Conservation (phyloP, 1,140 invertebrate genomes). For the Episyrphus balteatus region DNA sequence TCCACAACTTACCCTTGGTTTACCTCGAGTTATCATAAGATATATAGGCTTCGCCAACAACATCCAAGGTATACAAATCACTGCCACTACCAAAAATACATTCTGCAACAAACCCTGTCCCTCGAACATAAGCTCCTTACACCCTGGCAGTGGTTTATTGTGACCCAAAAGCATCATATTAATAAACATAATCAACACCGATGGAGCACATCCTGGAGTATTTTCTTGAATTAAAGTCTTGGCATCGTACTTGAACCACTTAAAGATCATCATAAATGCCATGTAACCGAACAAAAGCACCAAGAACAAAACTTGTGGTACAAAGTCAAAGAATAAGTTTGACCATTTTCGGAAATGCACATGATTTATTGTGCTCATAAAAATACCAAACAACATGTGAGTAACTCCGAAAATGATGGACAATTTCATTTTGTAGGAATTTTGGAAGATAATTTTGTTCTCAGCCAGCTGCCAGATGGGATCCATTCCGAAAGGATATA, state of each 20-base stretch:
- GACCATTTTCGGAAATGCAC: constrained; percentile 66
- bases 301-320: constrained; percentile 88
- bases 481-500: constrained; percentile 78
- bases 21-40: constrained; percentile 24
- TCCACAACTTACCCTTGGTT: background rate
- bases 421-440: constrained; percentile 98
- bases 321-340: constrained; percentile 80
- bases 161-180: constrained; percentile 73
- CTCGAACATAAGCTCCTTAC: constrained; percentile 62
- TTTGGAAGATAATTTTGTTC: constrained; percentile 91
- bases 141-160: constrained; percentile 40
- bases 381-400: constrained; percentile 95
- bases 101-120: constrained; percentile 60
- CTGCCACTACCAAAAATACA: constrained; percentile 58
- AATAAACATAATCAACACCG: constrained; percentile 80
- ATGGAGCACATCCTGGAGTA: constrained; percentile 65
- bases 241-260: constrained; percentile 70
- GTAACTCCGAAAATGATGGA: constrained; percentile 91
- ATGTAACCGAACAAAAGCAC: constrained; percentile 88
- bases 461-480: constrained; percentile 79
- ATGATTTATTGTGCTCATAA: constrained; percentile 80
- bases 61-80: constrained; percentile 86
- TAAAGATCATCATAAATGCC: constrained; percentile 82
- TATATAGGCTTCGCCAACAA: constrained; percentile 81
- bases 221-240: constrained; percentile 36